These are phyloP conservation scores for Champsocephalus gunnari DNA, from an alignment of 2,797 vertebrate genomes.

Conservation along the genomic window DNA sequence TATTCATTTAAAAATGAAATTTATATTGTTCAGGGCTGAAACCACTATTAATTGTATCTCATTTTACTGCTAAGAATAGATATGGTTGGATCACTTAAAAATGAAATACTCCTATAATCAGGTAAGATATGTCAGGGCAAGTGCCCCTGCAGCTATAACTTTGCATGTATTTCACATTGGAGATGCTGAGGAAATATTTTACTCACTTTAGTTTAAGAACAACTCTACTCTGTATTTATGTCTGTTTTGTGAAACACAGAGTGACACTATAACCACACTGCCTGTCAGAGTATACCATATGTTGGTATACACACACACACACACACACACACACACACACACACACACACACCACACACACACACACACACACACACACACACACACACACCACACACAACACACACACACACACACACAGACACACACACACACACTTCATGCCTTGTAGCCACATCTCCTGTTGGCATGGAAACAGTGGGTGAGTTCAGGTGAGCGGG, in stretches of 20 bases:
- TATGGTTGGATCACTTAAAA: background rate
- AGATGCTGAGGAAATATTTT: background rate
- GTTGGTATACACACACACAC: background rate
- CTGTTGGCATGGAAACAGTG: constrained; percentile 73
- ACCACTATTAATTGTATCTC: too few species aligned
- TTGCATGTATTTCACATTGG: background rate
- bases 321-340: too few species aligned
- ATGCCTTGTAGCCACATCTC: constrained; percentile 8
- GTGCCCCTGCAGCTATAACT: background rate
- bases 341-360: too few species aligned
- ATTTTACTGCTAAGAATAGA: too few species aligned
- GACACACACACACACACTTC: constrained; percentile 9
- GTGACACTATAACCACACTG: background rate
- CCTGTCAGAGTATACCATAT: constrained; percentile 7
- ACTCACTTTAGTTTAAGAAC: background rate
- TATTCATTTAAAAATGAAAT: background rate
- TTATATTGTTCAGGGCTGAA: background rate
- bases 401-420: too few species aligned
- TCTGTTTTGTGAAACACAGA: background rate
- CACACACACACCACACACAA: too few species aligned
- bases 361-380: too few species aligned
- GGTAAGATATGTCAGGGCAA: background rate
- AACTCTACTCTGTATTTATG: background rate
- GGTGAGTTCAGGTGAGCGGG: constrained; percentile 70
- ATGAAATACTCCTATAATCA: background rate